A percentile compares a stretch with the other conserved stretches of the same genome.
phyloP scores from a whole-genome alignment of 2,113 vertebrate genomes.

The Thermophis baileyi region DNA sequence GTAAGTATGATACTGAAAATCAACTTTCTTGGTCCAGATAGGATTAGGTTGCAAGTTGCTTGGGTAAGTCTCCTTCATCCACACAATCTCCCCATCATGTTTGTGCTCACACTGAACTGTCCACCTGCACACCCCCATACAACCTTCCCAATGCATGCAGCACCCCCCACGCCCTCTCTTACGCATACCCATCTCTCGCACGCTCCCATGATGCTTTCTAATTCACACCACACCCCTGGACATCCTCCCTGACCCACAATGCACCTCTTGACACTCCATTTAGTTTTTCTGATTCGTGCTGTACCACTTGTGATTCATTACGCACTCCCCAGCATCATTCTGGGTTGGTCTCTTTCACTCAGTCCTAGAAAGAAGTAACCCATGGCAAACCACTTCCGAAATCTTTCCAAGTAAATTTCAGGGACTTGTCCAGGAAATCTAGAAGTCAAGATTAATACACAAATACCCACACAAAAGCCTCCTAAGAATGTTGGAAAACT shows the following conservation, averaged over 20 bases:
- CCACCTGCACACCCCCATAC: too few species aligned
- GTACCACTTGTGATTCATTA: neutral
- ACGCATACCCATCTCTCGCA: neutral
- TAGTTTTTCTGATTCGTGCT: neutral
- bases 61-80: too few species aligned
- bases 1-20: neutral
- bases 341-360: neutral
- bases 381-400: neutral
- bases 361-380: neutral
- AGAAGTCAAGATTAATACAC: neutral
- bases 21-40: neutral
- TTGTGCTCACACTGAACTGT: too few species aligned
- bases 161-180: neutral
- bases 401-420: neutral
- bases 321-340: neutral
- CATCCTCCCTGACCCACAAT: neutral
- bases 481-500: neutral
- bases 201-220: neutral
- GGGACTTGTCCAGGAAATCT: neutral
- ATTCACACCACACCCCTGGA: neutral
- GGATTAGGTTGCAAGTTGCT: too few species aligned
- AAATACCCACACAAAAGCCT: neutral
- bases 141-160: too few species aligned
- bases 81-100: too few species aligned
- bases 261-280: neutral